A percentile compares a stretch with the other conserved stretches of the same genome.
These are phyloP conservation scores for Amblyjoppa fuscipennis DNA, from an alignment of 2,888 invertebrate species.

Conservation along the genomic window DNA sequence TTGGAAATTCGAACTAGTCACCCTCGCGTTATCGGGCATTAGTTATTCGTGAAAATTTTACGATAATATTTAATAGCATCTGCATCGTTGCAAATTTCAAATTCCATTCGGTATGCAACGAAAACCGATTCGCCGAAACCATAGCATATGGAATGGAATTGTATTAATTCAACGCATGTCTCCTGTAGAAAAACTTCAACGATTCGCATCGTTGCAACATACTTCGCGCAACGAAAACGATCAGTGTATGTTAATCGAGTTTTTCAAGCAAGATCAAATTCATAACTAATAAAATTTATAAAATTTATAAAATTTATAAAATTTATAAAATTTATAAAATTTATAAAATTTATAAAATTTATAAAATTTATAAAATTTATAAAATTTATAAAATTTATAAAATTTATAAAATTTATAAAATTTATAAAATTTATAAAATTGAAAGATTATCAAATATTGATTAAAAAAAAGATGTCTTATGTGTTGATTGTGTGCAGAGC, in stretches of 20 bases:
- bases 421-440: too few species aligned
- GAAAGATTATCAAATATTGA: not conserved
- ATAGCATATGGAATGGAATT: not conserved
- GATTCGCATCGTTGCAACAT: not conserved
- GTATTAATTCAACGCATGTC: not conserved
- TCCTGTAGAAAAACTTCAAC: not conserved
- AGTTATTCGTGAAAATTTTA: not conserved
- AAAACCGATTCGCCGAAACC: not conserved
- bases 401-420: too few species aligned
- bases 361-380: too few species aligned
- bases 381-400: too few species aligned
- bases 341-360: too few species aligned
- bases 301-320: too few species aligned
- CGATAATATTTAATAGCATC: not conserved
- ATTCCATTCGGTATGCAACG: not conserved
- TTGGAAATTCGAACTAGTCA: not conserved
- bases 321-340: too few species aligned
- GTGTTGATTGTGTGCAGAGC: slow-evolving; percentile 68
- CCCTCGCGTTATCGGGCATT: not conserved
- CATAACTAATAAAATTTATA: too few species aligned
- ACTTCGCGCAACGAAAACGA: not conserved
- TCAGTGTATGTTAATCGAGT: not conserved
- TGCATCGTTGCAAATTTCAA: not conserved
- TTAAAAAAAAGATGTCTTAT: not conserved
- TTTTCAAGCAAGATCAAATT: not conserved